Conservation (phyloP, 2,888 invertebrate genomes). For the Cryptocephalus moraei region DNA sequence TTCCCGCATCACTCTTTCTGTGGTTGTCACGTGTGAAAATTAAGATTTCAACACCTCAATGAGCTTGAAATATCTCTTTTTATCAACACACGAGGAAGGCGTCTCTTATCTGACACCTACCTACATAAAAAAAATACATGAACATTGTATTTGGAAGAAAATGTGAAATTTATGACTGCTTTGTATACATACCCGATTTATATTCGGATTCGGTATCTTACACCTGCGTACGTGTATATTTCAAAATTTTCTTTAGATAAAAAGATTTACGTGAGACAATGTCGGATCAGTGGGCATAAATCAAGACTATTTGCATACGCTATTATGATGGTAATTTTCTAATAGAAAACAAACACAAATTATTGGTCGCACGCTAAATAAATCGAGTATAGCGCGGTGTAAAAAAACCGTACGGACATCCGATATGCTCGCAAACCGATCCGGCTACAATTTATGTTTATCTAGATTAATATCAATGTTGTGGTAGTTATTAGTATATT, state of each 20-base stretch:
- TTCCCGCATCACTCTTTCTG: no score
- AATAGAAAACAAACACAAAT: background rate
- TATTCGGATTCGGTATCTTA: no score
- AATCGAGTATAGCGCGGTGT: constrained; percentile 10
- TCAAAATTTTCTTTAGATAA: no score
- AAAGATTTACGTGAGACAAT: no score
- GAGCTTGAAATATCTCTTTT: no score
- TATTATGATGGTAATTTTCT: no score
- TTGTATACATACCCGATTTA: background rate
- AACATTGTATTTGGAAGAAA: background rate
- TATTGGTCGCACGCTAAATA: constrained; percentile 6
- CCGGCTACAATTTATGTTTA: constrained; percentile 7
- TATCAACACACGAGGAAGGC: no score
- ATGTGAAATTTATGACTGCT: background rate
- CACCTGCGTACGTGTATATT: no score
- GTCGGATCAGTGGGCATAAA: no score
- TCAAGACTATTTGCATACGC: no score
- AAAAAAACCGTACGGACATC: constrained; percentile 12
- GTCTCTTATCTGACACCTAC: background rate
- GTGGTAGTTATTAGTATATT: constrained; percentile 6
- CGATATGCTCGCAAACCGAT: constrained; percentile 11
- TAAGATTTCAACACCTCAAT: no score
- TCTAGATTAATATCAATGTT: constrained; percentile 7
- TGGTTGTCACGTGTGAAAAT: no score
- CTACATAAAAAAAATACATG: background rate